Evolutionary conservation across 2,113 vertebrate genomes (phyloP).

Genomic region (Nesoenas mayeri): DNA sequence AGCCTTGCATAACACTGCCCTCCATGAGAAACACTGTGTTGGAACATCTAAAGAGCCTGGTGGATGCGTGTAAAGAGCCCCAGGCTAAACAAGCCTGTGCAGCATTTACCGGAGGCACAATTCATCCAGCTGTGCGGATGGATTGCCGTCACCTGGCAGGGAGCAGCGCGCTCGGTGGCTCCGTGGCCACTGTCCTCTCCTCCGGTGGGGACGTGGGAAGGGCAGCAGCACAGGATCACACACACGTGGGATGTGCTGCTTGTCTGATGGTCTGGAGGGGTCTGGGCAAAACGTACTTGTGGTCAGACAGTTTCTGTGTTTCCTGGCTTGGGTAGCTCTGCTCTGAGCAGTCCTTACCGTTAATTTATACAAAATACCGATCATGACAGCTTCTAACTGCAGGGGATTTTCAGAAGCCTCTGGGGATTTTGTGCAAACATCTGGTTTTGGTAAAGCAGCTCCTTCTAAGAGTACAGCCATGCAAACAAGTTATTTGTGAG

Average conservation of each 20-base stretch:
- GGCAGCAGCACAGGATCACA: background rate
- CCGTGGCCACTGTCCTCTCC: background rate
- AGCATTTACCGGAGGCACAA: conserved; percentile 22
- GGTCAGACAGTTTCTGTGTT: background rate
- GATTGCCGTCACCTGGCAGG: background rate
- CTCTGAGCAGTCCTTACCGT: background rate
- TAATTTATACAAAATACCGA: conserved; percentile 10
- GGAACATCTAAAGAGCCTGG: conserved; percentile 29
- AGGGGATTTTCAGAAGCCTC: conserved; percentile 39
- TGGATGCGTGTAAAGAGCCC: conserved; percentile 54
- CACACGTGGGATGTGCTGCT: background rate
- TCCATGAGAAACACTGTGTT: background rate
- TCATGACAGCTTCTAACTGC: background rate
- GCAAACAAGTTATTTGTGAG: background rate
- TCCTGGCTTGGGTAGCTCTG: background rate
- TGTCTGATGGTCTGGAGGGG: fast-evolving
- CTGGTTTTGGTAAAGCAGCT: conserved; percentile 35
- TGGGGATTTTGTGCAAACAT: conserved; percentile 2
- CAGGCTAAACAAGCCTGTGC: conserved; percentile 62
- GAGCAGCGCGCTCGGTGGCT: background rate
- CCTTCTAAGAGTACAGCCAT: background rate
- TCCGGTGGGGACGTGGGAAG: background rate
- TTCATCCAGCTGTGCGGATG: background rate
- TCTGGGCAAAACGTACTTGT: background rate
- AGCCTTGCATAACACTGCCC: conserved; percentile 24